Conservation (phyloP, 2,113 vertebrate species). For the Phalacrocorax carbo region DNA sequence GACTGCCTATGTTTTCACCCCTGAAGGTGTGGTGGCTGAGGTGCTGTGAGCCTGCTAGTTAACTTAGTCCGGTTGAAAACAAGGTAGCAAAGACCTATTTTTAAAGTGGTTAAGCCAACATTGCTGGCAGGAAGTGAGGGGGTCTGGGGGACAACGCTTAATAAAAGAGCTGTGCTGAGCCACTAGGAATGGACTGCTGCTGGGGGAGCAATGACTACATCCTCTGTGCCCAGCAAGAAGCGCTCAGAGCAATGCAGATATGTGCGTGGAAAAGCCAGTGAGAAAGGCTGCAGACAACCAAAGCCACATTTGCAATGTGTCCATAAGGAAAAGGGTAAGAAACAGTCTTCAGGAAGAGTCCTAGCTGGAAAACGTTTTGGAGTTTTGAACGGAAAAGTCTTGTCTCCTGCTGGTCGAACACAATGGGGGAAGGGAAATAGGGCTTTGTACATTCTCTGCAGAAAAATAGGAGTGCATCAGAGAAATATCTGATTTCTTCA, state of each 20-base stretch:
- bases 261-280: background rate
- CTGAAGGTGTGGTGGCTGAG: background rate
- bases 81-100: background rate
- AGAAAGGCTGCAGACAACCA: background rate
- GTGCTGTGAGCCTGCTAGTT: background rate
- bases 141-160: background rate
- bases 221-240: background rate
- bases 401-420: slow-evolving; percentile 26
- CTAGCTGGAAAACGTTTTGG: background rate
- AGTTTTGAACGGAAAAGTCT: slow-evolving; percentile 21
- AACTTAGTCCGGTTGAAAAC: rapidly evolving
- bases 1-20: background rate
- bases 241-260: background rate
- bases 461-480: slow-evolving; percentile 47
- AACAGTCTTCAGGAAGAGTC: background rate
- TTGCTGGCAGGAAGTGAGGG: background rate
- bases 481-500: slow-evolving; percentile 41
- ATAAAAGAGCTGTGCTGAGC: background rate
- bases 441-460: slow-evolving; percentile 36
- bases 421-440: slow-evolving; percentile 56
- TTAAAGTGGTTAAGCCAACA: background rate
- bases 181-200: rapidly evolving
- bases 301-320: background rate
- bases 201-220: background rate
- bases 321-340: background rate